Conservation (phyloP, 2,797 vertebrate species). For the Acrocephalus scirpaceus region DNA sequence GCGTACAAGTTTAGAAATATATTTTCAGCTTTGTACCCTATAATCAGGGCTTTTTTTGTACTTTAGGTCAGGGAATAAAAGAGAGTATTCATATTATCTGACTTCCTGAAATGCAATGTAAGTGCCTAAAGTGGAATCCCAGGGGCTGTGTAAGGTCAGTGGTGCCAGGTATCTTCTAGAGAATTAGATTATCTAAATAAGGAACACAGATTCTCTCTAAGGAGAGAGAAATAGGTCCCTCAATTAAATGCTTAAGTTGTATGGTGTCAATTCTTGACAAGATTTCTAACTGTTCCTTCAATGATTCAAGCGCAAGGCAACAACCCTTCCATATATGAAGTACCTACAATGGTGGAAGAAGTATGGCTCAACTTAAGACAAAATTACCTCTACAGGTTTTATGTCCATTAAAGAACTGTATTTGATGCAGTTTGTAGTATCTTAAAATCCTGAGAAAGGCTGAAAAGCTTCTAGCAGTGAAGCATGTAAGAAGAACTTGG, state of each 20-base stretch:
- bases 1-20: neutral
- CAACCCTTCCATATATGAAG: neutral
- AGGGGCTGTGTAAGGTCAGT: neutral
- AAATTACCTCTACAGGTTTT: neutral
- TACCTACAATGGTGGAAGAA: neutral
- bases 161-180: neutral
- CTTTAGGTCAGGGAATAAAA: neutral
- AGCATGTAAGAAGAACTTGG: neutral
- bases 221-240: neutral
- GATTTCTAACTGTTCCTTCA: neutral
- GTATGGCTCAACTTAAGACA: neutral
- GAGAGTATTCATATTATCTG: neutral
- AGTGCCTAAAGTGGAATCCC: neutral
- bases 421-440: neutral
- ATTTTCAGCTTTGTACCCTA: neutral
- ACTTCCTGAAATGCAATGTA: neutral
- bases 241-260: slow-evolving; percentile 32
- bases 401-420: neutral
- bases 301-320: neutral
- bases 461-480: neutral
- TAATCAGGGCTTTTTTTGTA: rapidly evolving
- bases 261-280: neutral
- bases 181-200: slow-evolving; percentile 54
- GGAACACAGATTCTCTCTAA: slow-evolving; percentile 9
- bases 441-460: neutral